Percentiles rank a stretch among this genome's conserved stretches.
These are phyloP conservation scores for Cephus runcator DNA, from an alignment of 2,888 invertebrate genomes.

Conservation along the genomic window DNA sequence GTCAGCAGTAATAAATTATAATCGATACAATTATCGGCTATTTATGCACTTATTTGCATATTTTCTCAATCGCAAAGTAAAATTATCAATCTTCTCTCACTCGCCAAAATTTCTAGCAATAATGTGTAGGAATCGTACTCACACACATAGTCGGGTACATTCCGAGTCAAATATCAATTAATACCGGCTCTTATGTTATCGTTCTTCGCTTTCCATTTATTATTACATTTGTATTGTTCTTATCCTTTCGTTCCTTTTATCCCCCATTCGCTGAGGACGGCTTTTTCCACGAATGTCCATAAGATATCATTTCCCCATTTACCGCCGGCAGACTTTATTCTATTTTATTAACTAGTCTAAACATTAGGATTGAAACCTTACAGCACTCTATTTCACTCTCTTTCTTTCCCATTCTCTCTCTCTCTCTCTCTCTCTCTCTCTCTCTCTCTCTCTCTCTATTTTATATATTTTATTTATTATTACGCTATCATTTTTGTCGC, in stretches of 20 bases:
- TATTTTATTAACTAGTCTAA: not conserved
- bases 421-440: not conserved
- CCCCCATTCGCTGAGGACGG: not conserved
- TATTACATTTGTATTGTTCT: not conserved
- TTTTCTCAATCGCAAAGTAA: not conserved
- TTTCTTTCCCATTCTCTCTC: not conserved
- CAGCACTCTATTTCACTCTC: not conserved
- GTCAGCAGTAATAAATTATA: constrained; percentile 17
- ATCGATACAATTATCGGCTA: constrained; percentile 16
- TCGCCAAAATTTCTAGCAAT: constrained; percentile 10
- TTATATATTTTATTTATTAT: not conserved
- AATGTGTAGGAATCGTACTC: not conserved
- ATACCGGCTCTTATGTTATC: not conserved
- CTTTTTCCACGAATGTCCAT: not conserved
- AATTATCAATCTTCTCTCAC: constrained; percentile 1
- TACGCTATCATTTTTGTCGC: not conserved
- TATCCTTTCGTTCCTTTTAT: not conserved
- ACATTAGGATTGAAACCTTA: not conserved
- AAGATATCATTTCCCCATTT: not conserved
- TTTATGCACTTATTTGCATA: constrained; percentile 6
- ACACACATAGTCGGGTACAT: not conserved
- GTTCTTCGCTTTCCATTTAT: not conserved
- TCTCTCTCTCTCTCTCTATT: not conserved
- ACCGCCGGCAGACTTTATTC: not conserved
- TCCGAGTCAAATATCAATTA: not conserved